Base-by-base conservation (phyloP, 2,797 vertebrate species). In the Phaenicophaeus curvirostris region DNA sequence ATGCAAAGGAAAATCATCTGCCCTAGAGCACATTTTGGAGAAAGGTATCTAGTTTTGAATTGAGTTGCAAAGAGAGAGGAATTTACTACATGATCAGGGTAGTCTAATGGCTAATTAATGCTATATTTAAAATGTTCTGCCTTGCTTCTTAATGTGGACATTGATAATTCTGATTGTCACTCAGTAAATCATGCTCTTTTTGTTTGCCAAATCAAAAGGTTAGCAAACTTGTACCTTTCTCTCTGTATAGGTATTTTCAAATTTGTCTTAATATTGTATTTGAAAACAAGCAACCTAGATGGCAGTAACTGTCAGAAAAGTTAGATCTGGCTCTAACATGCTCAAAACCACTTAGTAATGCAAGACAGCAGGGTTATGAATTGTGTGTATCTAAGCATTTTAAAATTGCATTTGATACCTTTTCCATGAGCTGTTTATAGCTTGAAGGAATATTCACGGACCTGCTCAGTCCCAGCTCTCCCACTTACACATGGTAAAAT, bases 401-500 rank as follows among this genome's bases (percentile, higher is more conserved):
- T 41, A 37, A 92, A 66, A 85, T 24, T 89, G 35, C 69, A 65
- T 53, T 73, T 73, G 66, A 78, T 89, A 91, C 42, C 78, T 94
- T 94, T 85, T 66, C 39, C 48, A 73, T 61, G 69, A 93, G 20
- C 51, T 89, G 75, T 93, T 81, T 93, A 80, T 69, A 94, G 66
- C 54, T 89, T 0, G 0, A n/a, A 89, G 39, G 61, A 95, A 80
- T 80, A 68, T 42, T 85, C 68, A 59, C 75, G 37, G 75, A 83
- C 46, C 54, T 89, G 42, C 78, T 25, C 44, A 80, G 76, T 88
- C 69, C 35, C 76, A 88, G 90, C n/a, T 89, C 73, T 94, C 67
- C 73, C 82, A 95, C 58, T 90, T 94, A 88, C 0, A 5, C 75
- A 90, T 86, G 91, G 51, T 81, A 95, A 94, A 91, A 91, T 84